phyloP scores from a whole-genome alignment of 2,888 invertebrate genomes.

The Alitta virens region DNA sequence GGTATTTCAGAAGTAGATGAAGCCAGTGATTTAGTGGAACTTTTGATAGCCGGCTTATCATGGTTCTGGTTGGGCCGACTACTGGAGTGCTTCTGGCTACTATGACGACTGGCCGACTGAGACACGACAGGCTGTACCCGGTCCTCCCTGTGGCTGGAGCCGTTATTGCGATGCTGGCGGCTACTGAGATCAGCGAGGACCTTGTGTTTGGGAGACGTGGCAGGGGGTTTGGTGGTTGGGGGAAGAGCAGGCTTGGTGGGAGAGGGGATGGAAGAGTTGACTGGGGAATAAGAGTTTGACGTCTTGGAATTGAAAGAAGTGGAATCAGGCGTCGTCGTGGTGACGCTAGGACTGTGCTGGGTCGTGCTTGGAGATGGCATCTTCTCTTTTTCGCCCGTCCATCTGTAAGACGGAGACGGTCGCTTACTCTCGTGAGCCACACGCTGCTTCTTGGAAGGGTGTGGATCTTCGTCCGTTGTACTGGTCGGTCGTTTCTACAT shows the following conservation, averaged over 20 bases:
- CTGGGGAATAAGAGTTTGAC: not conserved
- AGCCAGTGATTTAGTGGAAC: constrained; percentile 19
- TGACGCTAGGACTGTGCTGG: not conserved
- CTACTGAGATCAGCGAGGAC: too few relatives aligned
- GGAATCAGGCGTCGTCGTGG: constrained; percentile 4
- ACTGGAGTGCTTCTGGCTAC: too few relatives aligned
- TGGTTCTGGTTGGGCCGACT: too few relatives aligned
- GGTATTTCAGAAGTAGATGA: constrained; percentile 52
- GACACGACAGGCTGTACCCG: too few relatives aligned
- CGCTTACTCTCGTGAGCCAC: constrained; percentile 68
- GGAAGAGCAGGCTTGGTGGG: too few relatives aligned
- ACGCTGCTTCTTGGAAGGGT: constrained; percentile 71
- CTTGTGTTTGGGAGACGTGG: too few relatives aligned
- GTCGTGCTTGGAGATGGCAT: not conserved
- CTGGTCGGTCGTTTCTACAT: constrained; percentile 34
- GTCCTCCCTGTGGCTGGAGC: too few relatives aligned
- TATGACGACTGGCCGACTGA: too few relatives aligned
- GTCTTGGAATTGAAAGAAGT: not conserved
- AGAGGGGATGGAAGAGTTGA: not conserved
- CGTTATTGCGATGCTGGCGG: too few relatives aligned
- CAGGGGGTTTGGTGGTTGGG: too few relatives aligned
- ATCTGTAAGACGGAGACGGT: not conserved
- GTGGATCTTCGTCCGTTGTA: constrained; percentile 41
- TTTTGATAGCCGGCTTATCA: not conserved
- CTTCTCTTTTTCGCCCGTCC: not conserved